Evolutionary conservation across 2,113 vertebrate species (phyloP), one percentile per base, ranked within the genome.

Genomic region (Chiloscyllium plagiosum): DNA sequence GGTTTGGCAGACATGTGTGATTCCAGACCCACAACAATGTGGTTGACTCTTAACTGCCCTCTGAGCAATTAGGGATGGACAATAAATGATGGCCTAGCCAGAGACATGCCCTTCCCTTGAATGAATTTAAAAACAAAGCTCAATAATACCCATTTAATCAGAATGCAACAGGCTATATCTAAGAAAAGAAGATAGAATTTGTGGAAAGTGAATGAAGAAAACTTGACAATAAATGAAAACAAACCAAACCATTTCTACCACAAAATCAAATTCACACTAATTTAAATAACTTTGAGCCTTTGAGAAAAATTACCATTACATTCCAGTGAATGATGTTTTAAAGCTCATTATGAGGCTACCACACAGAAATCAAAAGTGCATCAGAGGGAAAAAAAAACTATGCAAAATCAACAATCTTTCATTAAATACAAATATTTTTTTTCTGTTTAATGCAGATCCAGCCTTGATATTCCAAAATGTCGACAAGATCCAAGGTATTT

Each of bases 171-270:
- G 52, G 15, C 12, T 6, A 33, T 5, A 37, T 92, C 37, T 37
- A 65, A 66, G 33, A 66, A 66, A 20, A 17, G 15, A 65, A 93
- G 61, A 92, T 22, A 66, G 80, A 37, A 83, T 19, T 10, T 76
- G 24, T 76, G n/a, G 80, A 47, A 83, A 22, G 1, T 42, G 4
- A 37, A 8, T 19, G 56, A n/a, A 93, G 61, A 66, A 37, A 90
- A 93, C 10, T 29, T 89, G 89, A 19, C 89, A 66, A 93, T 66
- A 93, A 93, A 37, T 66, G 37, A 89, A 89, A 92, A 66, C 66
- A 68, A 93, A 66, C 89, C 66, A 68, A 93, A 66, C 89, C 66
- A 33, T 17, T 20, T 93, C 42, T 68, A 66, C 33, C 5, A 68
- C 5, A 93, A 93, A 93, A 37, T 1, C 61, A 93, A 93, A 93